Base-by-base conservation (phyloP, 2,888 invertebrate genomes). In the Sturmia bella region DNA sequence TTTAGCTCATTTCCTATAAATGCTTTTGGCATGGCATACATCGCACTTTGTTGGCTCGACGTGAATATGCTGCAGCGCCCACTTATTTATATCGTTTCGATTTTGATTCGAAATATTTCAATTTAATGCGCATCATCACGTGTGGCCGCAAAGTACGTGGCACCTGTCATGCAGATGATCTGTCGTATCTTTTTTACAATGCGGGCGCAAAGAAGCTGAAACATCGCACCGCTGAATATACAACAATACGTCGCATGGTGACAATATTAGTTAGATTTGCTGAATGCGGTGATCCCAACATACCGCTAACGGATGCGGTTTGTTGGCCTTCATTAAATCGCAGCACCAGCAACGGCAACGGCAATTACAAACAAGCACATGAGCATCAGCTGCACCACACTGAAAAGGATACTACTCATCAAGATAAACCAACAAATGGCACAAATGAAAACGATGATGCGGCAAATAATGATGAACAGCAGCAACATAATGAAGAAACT, bases 1-100 rank as follows among this genome's bases (percentile, higher is more conserved):
- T 54, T 17, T 73, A 91, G 91, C 85, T 91, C 17, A 88, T 89
- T 77, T 89, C 90, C 0, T 90, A 90, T 66, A 91, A 90, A 87
- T 87, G 87, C 45, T 91, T 91, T 74, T 91, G 90, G 91, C 91
- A 91, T 76, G 89, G 89, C 77, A 89, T 91, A 39, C 90, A 91
- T 70, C 86, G 91, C 12, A 89, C 90, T 0, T 21, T 90, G 48
- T 84, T 88, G 13, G 89, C 91, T 7, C 87, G 91, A 0, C 75
- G 86, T 0, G 81, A 88, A 45, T 80, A 90, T 74, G 85, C 89
- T 7, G 84, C 68, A n/a, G 89, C 88, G 0, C 87, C 89, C 15
- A 91, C 91, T 3, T 91, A 87, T 76, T 85, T 90, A 3, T 91
- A 91, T 81, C 89, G 91, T 37, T 91, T 91, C 73, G 90, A 90